A percentile compares a stretch with the other conserved stretches of the same genome.
Evolutionary conservation across 2,797 vertebrate genomes (phyloP).

Genomic region (Artibeus jamaicensis): DNA sequence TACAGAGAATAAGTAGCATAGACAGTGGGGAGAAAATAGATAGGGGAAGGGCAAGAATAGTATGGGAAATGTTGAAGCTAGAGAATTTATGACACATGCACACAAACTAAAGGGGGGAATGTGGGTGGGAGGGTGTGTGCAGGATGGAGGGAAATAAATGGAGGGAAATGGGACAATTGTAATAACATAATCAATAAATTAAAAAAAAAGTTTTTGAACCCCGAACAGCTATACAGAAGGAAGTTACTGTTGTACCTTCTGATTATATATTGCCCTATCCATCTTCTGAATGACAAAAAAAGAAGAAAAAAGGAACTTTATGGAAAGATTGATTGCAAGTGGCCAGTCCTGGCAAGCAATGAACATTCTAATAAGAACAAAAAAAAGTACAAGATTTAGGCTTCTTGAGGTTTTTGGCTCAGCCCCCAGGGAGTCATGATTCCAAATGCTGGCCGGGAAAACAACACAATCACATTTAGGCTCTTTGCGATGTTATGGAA

Average conservation of each 20-base stretch:
- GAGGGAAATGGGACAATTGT: too few species aligned
- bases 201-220: background rate
- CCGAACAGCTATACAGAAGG: background rate
- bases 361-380: conserved; percentile 33
- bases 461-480: background rate
- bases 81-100: too few species aligned
- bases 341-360: conserved; percentile 71
- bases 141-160: too few species aligned
- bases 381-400: conserved; percentile 61
- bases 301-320: background rate
- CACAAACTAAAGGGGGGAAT: too few species aligned
- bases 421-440: conserved; percentile 31
- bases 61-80: too few species aligned
- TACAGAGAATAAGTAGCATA: too few species aligned
- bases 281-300: conserved; percentile 6
- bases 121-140: too few species aligned
- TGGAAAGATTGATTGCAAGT: conserved; percentile 60
- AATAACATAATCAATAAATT: too few species aligned
- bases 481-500: conserved; percentile 54
- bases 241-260: background rate
- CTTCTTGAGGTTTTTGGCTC: conserved; percentile 71
- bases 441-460: conserved; percentile 69
- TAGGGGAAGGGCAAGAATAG: too few species aligned
- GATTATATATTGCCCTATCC: background rate
- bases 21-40: too few species aligned